Evolutionary conservation across 2,888 invertebrate genomes (phyloP).

Genomic region (Drosophila flavopinicola): DNA sequence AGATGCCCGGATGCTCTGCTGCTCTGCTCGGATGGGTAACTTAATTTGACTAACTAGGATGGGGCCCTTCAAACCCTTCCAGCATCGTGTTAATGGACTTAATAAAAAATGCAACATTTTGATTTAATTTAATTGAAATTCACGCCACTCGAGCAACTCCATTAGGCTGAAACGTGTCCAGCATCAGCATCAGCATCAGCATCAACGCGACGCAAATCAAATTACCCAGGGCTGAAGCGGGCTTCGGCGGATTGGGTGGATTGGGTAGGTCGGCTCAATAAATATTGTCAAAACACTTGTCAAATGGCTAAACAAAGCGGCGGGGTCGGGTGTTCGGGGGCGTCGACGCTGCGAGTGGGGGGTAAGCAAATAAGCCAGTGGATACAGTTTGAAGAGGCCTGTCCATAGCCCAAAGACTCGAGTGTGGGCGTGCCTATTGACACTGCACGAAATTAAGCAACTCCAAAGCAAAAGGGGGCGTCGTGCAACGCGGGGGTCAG

Average conservation of each 20-base stretch:
- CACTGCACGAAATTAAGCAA: constrained; percentile 54
- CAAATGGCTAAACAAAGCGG: constrained; percentile 77
- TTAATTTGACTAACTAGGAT: constrained; percentile 69
- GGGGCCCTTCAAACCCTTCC: constrained; percentile 47
- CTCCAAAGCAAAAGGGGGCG: constrained; percentile 9
- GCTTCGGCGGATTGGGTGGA: neutral
- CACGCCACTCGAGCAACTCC: constrained; percentile 83
- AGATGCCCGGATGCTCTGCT: constrained; percentile 46
- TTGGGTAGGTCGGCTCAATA: constrained; percentile 58
- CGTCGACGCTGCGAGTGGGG: constrained; percentile 17
- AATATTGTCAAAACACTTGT: constrained; percentile 83
- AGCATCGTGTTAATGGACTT: constrained; percentile 69
- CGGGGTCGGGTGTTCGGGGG: neutral
- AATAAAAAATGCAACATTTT: constrained; percentile 80
- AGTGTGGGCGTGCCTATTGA: constrained; percentile 67
- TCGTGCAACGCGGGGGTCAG: constrained; percentile 20
- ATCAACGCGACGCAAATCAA: constrained; percentile 69
- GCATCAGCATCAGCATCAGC: constrained; percentile 58
- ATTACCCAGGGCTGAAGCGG: constrained; percentile 60
- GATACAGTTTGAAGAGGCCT: constrained; percentile 42
- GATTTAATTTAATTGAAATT: constrained; percentile 83
- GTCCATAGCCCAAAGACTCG: constrained; percentile 27
- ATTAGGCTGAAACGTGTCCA: constrained; percentile 83
- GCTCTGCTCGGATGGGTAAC: constrained; percentile 56
- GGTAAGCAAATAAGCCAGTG: constrained; percentile 52